Conservation (phyloP, 2,797 vertebrate species). For the Macrochelys suwanniensis region DNA sequence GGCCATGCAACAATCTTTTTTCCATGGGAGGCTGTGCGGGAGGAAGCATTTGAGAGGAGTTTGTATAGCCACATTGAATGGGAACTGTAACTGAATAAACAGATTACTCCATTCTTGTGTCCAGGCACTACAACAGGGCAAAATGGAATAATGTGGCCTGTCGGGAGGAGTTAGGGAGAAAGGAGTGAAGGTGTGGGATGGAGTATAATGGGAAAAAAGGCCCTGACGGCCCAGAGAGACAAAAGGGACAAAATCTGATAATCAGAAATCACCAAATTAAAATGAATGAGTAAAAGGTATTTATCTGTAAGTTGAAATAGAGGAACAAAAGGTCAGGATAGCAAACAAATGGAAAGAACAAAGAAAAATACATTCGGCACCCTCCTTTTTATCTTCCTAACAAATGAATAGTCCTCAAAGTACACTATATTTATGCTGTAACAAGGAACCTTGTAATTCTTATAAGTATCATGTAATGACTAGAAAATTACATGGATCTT, state of each 20-base stretch:
- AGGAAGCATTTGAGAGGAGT: background rate
- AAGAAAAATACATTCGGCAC: background rate
- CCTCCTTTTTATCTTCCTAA: background rate
- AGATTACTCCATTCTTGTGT: background rate
- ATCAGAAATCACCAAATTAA: background rate
- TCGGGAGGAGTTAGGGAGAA: background rate
- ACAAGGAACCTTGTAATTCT: constrained; percentile 29
- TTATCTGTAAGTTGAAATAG: background rate
- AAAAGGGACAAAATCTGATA: background rate
- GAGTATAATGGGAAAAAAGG: background rate
- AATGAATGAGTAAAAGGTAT: background rate
- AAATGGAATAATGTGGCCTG: background rate
- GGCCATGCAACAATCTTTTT: background rate
- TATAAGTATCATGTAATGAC: constrained; percentile 32
- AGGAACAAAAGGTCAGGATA: background rate
- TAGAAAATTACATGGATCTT: constrained; percentile 53
- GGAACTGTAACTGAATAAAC: background rate
- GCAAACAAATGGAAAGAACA: constrained; percentile 12
- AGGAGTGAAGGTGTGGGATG: background rate
- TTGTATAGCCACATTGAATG: accelerated
- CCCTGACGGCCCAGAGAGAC: background rate
- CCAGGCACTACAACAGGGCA: background rate
- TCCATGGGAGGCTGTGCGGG: background rate
- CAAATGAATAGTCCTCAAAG: constrained; percentile 1
- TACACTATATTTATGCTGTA: background rate